These are phyloP conservation scores for Cryptoprocta ferox DNA, from an alignment of 2,797 vertebrate species.

Conservation along the genomic window DNA sequence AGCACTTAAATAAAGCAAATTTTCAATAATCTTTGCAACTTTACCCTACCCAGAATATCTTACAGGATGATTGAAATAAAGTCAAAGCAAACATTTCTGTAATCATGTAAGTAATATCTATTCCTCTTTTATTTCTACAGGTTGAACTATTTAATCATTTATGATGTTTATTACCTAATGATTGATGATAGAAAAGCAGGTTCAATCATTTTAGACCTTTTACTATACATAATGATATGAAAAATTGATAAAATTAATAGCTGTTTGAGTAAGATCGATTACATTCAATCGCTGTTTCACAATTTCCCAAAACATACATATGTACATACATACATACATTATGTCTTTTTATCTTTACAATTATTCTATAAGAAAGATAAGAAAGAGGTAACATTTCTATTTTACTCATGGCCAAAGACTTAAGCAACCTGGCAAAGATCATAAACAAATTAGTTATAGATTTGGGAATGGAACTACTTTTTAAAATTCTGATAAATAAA, in stretches of 20 bases:
- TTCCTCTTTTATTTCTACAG: background rate
- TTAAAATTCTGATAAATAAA: background rate
- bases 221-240: background rate
- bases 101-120: background rate
- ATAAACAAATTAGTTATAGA: background rate
- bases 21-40: constrained; percentile 16
- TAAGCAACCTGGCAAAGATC: background rate
- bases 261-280: background rate
- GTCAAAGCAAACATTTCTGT: background rate
- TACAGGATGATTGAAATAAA: background rate
- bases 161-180: background rate
- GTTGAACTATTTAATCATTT: background rate
- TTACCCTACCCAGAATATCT: background rate
- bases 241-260: background rate
- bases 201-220: background rate
- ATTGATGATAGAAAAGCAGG: background rate
- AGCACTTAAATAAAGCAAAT: background rate
- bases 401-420: background rate
- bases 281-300: background rate
- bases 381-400: constrained; percentile 21
- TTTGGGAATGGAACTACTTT: background rate
- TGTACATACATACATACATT: background rate
- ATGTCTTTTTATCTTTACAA: background rate
- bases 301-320: background rate
- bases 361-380: background rate